phyloP scores from a whole-genome alignment of 1,140 invertebrate genomes.

The Dinothrombium tinctorium region DNA sequence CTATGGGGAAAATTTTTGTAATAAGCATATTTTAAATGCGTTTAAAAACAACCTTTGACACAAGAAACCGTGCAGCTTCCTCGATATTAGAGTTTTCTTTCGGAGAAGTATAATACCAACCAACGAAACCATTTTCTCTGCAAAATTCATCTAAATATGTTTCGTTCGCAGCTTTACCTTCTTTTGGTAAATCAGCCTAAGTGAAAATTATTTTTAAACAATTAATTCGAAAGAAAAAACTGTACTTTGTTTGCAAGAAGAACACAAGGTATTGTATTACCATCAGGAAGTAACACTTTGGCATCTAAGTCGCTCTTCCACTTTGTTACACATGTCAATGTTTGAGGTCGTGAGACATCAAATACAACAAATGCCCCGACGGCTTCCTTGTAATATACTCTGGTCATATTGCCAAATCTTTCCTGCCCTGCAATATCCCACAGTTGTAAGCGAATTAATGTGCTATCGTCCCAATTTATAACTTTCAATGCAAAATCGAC shows the following conservation, averaged over 20 bases:
- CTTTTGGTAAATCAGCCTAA: slow-evolving; percentile 86
- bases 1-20: neutral
- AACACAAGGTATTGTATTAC: slow-evolving; percentile 8
- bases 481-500: slow-evolving; percentile 97
- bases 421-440: slow-evolving; percentile 73
- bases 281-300: slow-evolving; percentile 11
- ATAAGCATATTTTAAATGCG: neutral
- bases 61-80: slow-evolving; percentile 68
- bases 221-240: neutral
- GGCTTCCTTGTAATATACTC: slow-evolving; percentile 97
- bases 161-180: slow-evolving; percentile 59
- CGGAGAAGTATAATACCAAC: slow-evolving; percentile 92
- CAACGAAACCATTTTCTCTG: slow-evolving; percentile 72
- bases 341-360: slow-evolving; percentile 71
- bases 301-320: slow-evolving; percentile 12
- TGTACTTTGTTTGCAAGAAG: slow-evolving; percentile 23
- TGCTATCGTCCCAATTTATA: slow-evolving; percentile 86
- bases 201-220: slow-evolving; percentile 11
- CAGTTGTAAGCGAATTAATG: slow-evolving; percentile 74
- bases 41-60: slow-evolving; percentile 26
- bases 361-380: slow-evolving; percentile 97
- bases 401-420: slow-evolving; percentile 93
- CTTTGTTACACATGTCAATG: slow-evolving; percentile 61
- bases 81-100: slow-evolving; percentile 98
- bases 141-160: slow-evolving; percentile 84